Base-by-base conservation (phyloP, 1,140 invertebrate species). In the Pseudomyrmex pallidus region DNA sequence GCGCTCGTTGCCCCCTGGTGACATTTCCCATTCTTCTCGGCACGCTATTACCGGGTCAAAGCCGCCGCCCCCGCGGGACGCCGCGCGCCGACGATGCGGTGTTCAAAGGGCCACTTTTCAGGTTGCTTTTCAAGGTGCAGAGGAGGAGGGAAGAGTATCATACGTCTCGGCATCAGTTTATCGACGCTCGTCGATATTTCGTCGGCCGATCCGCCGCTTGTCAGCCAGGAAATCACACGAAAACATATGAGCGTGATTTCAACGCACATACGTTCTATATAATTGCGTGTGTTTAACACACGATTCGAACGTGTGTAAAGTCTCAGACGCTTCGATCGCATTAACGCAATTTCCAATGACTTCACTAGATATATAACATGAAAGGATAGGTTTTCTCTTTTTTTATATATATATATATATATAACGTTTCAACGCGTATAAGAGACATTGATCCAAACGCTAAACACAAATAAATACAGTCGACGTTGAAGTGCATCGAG, bases 21-120 rank as follows among this genome's bases (percentile, higher is more conserved):
- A 94, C 93, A 94, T 92, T 93, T 94, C 91, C 91, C 92, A 94
- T 94, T 94, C 93, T 94, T 94, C 92, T 93, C 91, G 91, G 93
- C 93, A 93, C 92, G 91, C 92, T 88, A 94, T 94, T 94, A 94
- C 89, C 89, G 59, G 89, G 89, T 92, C 92, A 94, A 94, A 94
- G 92, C 91, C 7, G 89, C 93, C 93, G 93, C 90, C 93, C 91
- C 93, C 93, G 92, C 93, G 91, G 93, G 93, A 92, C 85, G 92
- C 87, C 93, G 76, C 62, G 68, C 77, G 74, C 73, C 64, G 77
- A 77, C 87, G 77, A 76, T 74, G 82, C 85, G 85, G 70, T 61
- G 76, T 78, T 80, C 73, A 85, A 90, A 87, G 83, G 68, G 25
- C 72, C 85, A 88, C 86, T 90, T 90, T 90, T 87, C 86, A 89